A percentile compares a stretch with the other conserved stretches of the same genome.
These are phyloP conservation scores for Anoplius nigerrimus DNA, from an alignment of 2,888 invertebrate species.

Conservation along the genomic window DNA sequence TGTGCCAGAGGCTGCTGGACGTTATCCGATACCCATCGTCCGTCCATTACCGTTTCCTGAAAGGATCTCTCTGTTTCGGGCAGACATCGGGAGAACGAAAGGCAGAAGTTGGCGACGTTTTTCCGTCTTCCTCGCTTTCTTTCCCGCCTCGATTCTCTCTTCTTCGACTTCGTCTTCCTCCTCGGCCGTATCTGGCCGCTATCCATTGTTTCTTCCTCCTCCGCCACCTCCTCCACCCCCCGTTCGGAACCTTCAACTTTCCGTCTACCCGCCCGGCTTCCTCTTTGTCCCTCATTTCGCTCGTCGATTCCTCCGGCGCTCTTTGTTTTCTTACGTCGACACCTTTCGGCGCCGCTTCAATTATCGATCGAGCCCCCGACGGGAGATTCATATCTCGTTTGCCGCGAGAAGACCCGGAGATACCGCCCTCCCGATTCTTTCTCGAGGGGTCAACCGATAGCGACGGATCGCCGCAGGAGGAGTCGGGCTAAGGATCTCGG, in stretches of 20 bases:
- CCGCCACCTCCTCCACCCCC: too few relatives aligned
- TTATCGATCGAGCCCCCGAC: constrained; percentile 12
- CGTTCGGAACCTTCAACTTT: constrained; percentile 7
- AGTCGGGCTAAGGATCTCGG: too few relatives aligned
- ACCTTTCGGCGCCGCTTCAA: constrained; percentile 7
- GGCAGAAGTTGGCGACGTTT: neutral
- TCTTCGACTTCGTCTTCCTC: too few relatives aligned
- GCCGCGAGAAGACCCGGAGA: neutral
- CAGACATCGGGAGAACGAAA: constrained; percentile 21
- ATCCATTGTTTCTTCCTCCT: too few relatives aligned
- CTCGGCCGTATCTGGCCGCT: too few relatives aligned
- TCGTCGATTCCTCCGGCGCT: neutral
- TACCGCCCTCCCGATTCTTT: too few relatives aligned
- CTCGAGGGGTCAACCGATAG: too few relatives aligned
- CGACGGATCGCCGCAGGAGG: too few relatives aligned
- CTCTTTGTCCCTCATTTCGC: constrained; percentile 7
- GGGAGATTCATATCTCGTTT: constrained; percentile 31
- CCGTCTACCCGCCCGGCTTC: constrained; percentile 8
- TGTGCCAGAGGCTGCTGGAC: constrained; percentile 19
- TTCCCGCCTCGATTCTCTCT: too few relatives aligned
- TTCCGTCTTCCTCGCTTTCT: too few relatives aligned
- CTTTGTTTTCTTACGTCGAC: constrained; percentile 12
- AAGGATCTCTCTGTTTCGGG: constrained; percentile 13
- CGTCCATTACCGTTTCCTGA: constrained; percentile 28
- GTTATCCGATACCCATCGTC: constrained; percentile 25